Evolutionary conservation across 2,888 invertebrate genomes (phyloP), one percentile per base, ranked within the genome.

Genomic region (Ormyrus nitidulus): DNA sequence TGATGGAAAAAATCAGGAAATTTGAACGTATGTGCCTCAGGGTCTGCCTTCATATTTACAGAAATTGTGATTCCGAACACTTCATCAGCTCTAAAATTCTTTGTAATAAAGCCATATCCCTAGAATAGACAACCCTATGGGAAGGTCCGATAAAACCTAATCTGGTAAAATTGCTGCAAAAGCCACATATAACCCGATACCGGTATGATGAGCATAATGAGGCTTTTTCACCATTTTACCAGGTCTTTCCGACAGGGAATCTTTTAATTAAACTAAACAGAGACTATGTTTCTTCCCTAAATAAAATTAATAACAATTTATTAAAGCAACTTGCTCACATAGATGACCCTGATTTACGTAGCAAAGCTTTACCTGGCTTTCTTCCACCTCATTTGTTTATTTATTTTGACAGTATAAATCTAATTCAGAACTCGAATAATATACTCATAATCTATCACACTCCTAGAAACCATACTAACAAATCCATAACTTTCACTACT

Each of bases 121-220:
- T 34, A n/a, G 72, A 10, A 62, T 72, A 34, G 72, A 72, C 51
- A 61, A 13, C n/a, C n/a, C n/a, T n/a, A n/a, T n/a, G n/a, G n/a
- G n/a, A n/a, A n/a, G n/a, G n/a, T n/a, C n/a, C n/a, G n/a, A n/a
- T n/a, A n/a, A n/a, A n/a, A n/a, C n/a, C n/a, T n/a, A n/a, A n/a
- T n/a, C n/a, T n/a, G n/a, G n/a, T n/a, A n/a, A n/a, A n/a, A n/a
- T n/a, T n/a, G n/a, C n/a, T n/a, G n/a, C n/a, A n/a, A n/a, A n/a
- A n/a, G n/a, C n/a, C n/a, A n/a, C n/a, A n/a, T n/a, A n/a, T n/a
- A n/a, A n/a, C n/a, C n/a, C n/a, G n/a, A n/a, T n/a, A n/a, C n/a
- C n/a, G n/a, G n/a, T n/a, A n/a, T n/a, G n/a, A n/a, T n/a, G n/a
- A n/a, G n/a, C n/a, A n/a, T n/a, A n/a, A n/a, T n/a, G n/a, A n/a